These are phyloP conservation scores for Caranx melampygus DNA, from an alignment of 2,113 vertebrate species.

Conservation along the genomic window DNA sequence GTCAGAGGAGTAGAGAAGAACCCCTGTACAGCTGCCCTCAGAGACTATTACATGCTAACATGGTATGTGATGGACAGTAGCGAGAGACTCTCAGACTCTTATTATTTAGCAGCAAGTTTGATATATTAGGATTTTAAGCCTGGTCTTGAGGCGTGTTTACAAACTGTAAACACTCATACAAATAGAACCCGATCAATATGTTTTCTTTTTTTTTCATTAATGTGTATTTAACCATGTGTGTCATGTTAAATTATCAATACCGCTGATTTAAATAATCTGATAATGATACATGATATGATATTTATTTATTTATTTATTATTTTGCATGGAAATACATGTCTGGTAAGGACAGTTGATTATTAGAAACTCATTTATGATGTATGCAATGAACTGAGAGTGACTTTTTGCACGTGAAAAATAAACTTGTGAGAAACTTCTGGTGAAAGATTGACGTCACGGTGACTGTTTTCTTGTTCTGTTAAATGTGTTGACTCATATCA, in stretches of 20 bases:
- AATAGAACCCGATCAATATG: not conserved
- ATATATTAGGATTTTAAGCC: not conserved
- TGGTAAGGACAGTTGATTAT: not conserved
- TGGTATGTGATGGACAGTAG: not conserved
- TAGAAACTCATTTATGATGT: not conserved
- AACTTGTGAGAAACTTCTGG: no score
- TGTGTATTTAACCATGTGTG: no score
- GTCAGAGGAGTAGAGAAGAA: constrained; percentile 26
- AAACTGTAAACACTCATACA: not conserved
- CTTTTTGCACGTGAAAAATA: no score
- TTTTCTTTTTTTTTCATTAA: no score
- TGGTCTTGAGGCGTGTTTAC: not conserved
- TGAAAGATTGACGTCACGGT: no score
- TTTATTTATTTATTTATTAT: not conserved
- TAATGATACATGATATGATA: not conserved
- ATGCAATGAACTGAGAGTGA: no score
- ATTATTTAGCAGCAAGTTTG: not conserved
- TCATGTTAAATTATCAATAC: no score
- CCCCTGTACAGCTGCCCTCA: not conserved
- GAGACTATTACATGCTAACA: not conserved
- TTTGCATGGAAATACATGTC: not conserved
- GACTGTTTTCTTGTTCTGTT: no score
- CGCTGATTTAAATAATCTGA: no score
- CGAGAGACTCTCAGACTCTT: not conserved
- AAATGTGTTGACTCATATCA: no score